Evolutionary conservation across 2,797 vertebrate genomes (phyloP), one percentile per base, ranked within the genome.

Genomic region (Rhincodon typus): DNA sequence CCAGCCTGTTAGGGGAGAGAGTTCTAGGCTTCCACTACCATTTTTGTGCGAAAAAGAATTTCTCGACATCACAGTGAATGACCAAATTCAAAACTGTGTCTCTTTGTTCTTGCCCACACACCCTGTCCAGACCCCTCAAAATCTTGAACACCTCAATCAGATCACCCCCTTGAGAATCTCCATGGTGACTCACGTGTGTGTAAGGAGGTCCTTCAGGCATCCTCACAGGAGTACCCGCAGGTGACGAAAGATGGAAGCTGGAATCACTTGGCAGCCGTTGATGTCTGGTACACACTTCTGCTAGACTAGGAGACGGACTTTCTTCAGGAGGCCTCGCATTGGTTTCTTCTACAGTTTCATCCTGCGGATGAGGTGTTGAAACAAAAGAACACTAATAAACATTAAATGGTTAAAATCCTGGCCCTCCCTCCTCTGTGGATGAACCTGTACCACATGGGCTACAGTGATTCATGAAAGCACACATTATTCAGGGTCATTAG

Each of bases 131-230:
- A n/a, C 34, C 87, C 12, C 19, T 42, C 42, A 0, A 84, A 62
- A 57, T 6, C 53, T 90, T 34, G 57, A 57, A 30, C 27, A 57
- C 4, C 30, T 62, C 87, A 0, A 34, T 57, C 53, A 90, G 46
- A 2, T 53, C 19, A 27, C 42, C 82, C 82, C 17, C 77, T n/a
- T 62, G 34, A 17, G 67, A 66, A 67, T 4, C 90, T 38, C 50
- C 50, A 12, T 2, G 50, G 3, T 4, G 19, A 96, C 96, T 96
- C 95, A 97, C 96, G 74, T 91, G 72, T 19, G 95, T 96, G 93
- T 84, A 95, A 42, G 94, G 96, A 82, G 96, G 93, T 13, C 90
- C 38, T 38, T 96, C 42, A 69, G 84, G 95, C 38, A 70, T 96
- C 42, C 95, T 74, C 15, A 38, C 53, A 46, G 62, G 94, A 0